Conservation (phyloP, 1,140 invertebrate species). For the Lordiphosa mommai region DNA sequence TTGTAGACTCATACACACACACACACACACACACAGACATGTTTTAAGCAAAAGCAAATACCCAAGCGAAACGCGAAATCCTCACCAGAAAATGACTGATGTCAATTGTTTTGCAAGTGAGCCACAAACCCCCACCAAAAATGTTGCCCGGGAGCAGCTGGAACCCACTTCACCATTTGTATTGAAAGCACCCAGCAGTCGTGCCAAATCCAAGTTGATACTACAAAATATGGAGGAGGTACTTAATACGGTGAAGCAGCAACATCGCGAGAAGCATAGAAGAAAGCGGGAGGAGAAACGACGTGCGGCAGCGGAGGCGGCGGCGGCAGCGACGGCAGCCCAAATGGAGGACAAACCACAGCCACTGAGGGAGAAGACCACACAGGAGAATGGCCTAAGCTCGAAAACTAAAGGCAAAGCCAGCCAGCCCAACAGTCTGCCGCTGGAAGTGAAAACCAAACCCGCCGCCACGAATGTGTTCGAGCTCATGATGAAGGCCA, state of each 20-base stretch:
- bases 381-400: slow-evolving; percentile 50
- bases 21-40: slow-evolving; percentile 43
- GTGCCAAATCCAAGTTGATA: slow-evolving; percentile 70
- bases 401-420: slow-evolving; percentile 21
- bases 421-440: slow-evolving; percentile 4
- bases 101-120: slow-evolving; percentile 76
- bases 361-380: slow-evolving; percentile 57
- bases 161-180: slow-evolving; percentile 61
- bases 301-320: slow-evolving; percentile 49
- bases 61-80: slow-evolving; percentile 14
- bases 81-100: slow-evolving; percentile 63
- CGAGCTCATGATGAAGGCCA: slow-evolving; percentile 83
- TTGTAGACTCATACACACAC: slow-evolving; percentile 38
- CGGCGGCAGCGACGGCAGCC: slow-evolving; percentile 19
- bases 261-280: slow-evolving; percentile 74
- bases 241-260: slow-evolving; percentile 70
- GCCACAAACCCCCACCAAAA: slow-evolving; percentile 49
- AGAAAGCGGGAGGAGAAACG: slow-evolving; percentile 72
- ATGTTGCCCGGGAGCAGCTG: slow-evolving; percentile 25
- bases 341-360: slow-evolving; percentile 26
- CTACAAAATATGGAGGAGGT: slow-evolving; percentile 78
- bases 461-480: slow-evolving; percentile 81
- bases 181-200: slow-evolving; percentile 62
- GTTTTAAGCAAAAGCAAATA: slow-evolving; percentile 28
- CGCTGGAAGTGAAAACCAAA: background rate